Conservation (phyloP, 2,797 vertebrate genomes). For the Steatocranus sp. region DNA sequence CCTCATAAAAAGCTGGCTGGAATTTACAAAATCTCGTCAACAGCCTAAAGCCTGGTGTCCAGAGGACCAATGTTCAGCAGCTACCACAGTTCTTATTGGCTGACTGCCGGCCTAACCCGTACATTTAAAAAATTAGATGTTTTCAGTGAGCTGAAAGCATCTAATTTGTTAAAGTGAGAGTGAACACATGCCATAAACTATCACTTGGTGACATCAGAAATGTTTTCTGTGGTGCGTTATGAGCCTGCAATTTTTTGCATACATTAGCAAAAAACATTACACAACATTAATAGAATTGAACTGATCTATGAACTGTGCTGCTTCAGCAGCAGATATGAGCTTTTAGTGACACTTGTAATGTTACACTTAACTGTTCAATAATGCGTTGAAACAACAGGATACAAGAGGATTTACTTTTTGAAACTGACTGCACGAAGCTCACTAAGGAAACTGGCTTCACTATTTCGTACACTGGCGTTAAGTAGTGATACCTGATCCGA, state of each 20-base stretch:
- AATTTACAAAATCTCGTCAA: conserved; percentile 32
- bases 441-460: background rate
- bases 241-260: background rate
- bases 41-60: conserved; percentile 5
- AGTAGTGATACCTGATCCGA: background rate
- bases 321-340: background rate
- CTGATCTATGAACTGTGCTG: background rate
- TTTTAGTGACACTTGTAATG: background rate
- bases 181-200: background rate
- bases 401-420: background rate
- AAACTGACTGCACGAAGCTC: background rate
- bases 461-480: background rate
- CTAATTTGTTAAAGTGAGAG: background rate
- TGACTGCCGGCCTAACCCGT: background rate
- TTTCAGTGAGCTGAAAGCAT: background rate
- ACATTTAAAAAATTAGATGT: background rate
- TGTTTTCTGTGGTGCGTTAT: background rate
- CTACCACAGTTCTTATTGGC: background rate
- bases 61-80: conserved; percentile 1
- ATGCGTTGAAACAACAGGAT: background rate
- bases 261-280: background rate
- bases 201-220: background rate
- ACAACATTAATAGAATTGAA: background rate
- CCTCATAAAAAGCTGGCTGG: conserved; percentile 28
- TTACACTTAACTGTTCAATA: background rate